A percentile compares a stretch with the other conserved stretches of the same genome.
These are phyloP conservation scores for Drosophila mayri DNA, from an alignment of 1,140 invertebrate species.

Conservation along the genomic window DNA sequence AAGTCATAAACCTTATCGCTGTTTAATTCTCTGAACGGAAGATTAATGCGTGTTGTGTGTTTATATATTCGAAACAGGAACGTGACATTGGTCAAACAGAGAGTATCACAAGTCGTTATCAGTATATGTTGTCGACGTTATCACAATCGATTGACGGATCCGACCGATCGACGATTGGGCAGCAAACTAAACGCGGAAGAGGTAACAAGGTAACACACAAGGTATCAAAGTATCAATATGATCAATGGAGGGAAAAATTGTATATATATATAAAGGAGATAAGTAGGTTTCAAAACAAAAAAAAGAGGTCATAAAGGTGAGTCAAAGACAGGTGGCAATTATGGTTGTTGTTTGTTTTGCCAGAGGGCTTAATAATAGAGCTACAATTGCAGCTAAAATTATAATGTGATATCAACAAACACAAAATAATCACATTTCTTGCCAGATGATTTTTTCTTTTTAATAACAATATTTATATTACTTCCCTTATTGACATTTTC, in stretches of 20 bases:
- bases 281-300: not conserved
- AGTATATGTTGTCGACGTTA: not conserved
- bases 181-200: slow-evolving; percentile 25
- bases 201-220: slow-evolving; percentile 1
- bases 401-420: not conserved
- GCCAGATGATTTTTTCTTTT: not conserved
- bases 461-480: not conserved
- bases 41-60: slow-evolving; percentile 14
- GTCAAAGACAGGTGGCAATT: not conserved
- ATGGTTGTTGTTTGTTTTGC: not conserved
- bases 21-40: slow-evolving; percentile 17
- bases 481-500: too few species aligned
- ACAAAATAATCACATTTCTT: not conserved
- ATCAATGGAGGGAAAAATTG: slow-evolving; percentile 2
- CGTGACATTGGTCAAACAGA: slow-evolving; percentile 38
- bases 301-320: slow-evolving; percentile 10
- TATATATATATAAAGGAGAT: slow-evolving; percentile 1
- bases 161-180: not conserved
- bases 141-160: slow-evolving; percentile 30
- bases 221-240: slow-evolving; percentile 1
- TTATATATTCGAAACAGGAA: slow-evolving; percentile 20
- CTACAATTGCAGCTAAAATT: not conserved
- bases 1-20: slow-evolving; percentile 38
- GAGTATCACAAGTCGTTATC: not conserved
- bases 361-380: not conserved